phyloP scores from a whole-genome alignment of 2,797 vertebrate genomes.

The Antrozous pallidus region DNA sequence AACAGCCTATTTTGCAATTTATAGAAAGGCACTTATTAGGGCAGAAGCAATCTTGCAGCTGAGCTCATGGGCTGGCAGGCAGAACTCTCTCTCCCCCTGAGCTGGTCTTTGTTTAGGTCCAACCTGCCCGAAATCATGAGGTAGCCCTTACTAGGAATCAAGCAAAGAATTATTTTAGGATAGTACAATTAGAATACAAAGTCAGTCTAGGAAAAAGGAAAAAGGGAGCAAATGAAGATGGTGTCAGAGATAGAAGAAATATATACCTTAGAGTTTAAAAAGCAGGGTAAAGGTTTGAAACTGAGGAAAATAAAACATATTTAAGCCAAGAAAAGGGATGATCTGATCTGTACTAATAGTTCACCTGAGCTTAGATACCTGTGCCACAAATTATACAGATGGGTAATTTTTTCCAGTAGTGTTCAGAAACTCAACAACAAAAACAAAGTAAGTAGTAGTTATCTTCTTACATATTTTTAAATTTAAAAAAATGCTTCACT shows the following conservation, averaged over 20 bases:
- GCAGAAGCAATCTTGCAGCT: background rate
- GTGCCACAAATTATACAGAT: background rate
- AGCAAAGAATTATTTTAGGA: background rate
- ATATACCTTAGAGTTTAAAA: background rate
- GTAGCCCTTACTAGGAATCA: background rate
- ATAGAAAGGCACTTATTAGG: background rate
- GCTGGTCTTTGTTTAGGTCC: background rate
- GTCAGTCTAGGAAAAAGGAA: background rate
- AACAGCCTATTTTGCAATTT: background rate
- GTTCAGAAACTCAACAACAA: background rate
- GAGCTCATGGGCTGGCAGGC: background rate
- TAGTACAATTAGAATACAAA: background rate
- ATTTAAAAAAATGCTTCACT: slow-evolving; percentile 34
- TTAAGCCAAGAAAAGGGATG: background rate
- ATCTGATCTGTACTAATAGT: background rate
- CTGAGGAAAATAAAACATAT: background rate
- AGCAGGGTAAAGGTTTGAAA: background rate
- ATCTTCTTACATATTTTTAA: slow-evolving; percentile 9
- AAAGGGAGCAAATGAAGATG: background rate
- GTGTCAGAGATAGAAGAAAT: background rate
- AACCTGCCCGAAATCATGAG: background rate
- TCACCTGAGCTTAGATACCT: background rate
- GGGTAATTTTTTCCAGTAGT: background rate
- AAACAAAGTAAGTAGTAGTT: background rate
- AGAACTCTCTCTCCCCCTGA: fast-evolving